A percentile compares a stretch with the other conserved stretches of the same genome.
Conservation (phyloP, 2,888 invertebrate species). For the Slavum lentiscoides region DNA sequence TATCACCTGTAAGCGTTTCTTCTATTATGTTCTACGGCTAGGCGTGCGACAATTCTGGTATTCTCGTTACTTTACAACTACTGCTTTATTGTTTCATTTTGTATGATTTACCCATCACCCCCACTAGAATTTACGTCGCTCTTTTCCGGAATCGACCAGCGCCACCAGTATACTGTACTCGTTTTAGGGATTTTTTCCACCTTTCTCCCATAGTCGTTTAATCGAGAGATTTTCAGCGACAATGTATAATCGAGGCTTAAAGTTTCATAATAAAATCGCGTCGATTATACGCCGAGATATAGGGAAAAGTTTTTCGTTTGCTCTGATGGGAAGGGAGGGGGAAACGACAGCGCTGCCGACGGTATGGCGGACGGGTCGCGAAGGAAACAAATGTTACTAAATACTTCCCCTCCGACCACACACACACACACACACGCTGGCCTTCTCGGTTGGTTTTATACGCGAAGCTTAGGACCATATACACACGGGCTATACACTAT, state of each 20-base stretch:
- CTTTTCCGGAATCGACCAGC: too few relatives aligned
- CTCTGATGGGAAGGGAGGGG: neutral
- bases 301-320: conserved; percentile 13
- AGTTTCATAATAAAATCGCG: conserved; percentile 49
- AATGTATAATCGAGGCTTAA: conserved; percentile 43
- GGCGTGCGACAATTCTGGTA: too few relatives aligned
- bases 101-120: too few relatives aligned
- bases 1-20: too few relatives aligned
- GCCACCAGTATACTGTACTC: too few relatives aligned
- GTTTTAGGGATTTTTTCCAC: too few relatives aligned
- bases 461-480: neutral
- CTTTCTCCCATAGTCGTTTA: neutral
- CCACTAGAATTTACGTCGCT: too few relatives aligned
- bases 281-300: conserved; percentile 23
- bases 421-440: neutral
- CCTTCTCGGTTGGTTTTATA: too few relatives aligned
- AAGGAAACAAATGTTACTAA: conserved; percentile 48
- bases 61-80: too few relatives aligned
- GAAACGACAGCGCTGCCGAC: neutral
- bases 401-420: conserved; percentile 9
- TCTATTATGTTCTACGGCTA: too few relatives aligned
- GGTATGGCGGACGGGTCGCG: neutral
- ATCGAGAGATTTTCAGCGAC: conserved; percentile 29
- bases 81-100: too few relatives aligned
- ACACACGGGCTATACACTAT: neutral